Base-by-base conservation (phyloP, 2,113 vertebrate species). In the Promerops cafer region DNA sequence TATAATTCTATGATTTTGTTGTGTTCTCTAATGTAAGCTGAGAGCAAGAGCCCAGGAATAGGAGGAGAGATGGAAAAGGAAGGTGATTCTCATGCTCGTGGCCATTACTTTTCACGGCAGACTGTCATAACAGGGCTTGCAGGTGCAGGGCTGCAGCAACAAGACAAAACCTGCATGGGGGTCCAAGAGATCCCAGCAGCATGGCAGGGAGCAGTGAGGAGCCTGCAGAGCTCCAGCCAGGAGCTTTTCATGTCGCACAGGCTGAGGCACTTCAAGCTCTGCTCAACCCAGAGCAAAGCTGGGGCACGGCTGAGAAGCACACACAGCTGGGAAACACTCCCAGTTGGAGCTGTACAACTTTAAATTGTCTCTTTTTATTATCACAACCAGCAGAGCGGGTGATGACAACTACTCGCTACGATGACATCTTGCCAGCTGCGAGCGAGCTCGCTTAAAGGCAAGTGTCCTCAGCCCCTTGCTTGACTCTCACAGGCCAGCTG, bases 291-390 rank as follows among this genome's bases (percentile, higher is more conserved):
- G 44, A 77, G 66, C 42, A 76, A 88, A 91, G 35, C 42, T 11
- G 9, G 52, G 57, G 33, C 30, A 15, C 23, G 87, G 39, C 83
- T 86, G 79, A 93, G 76, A 80, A 79, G 53, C 53, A 54, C 53
- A 76, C 2, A 1, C 75, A 86, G 87, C 87, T 83, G 89, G 89
- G 71, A 91, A 79, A 52, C 2, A 1, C 57, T 93, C 49, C 66
- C 83, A 80, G 61, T 26, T 6, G 6, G 71, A 91, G 80, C 95
- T 83, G 76, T 59, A 47, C 52, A 76, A 53, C 76, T 90, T 76
- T 89, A 68, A 93, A 91, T 72, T 63, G 61, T 85, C 83, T 93
- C 80, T 89, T 86, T 89, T 86, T 68, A 64, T 83, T 92, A 75
- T 42, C 3, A 13, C 76, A 76, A 22, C 44, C 66, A 68, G 79